Evolutionary conservation across 2,888 invertebrate genomes (phyloP).

Genomic region (Tinea trinotella): DNA sequence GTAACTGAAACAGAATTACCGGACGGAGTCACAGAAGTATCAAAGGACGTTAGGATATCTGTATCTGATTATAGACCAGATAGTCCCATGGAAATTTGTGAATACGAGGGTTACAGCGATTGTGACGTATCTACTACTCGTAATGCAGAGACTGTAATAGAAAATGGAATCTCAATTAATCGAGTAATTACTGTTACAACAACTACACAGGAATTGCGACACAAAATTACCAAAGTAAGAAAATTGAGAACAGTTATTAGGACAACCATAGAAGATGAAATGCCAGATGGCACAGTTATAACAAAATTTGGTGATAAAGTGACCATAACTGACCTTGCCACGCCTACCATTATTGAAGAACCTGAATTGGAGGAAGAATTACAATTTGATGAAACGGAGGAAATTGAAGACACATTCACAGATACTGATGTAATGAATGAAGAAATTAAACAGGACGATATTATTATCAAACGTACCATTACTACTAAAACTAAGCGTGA

Average conservation of each 20-base stretch:
- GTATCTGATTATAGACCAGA: conserved; percentile 42
- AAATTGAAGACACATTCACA: conserved; percentile 51
- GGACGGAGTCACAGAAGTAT: conserved; percentile 52
- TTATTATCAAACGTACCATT: conserved; percentile 50
- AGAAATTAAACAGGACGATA: conserved; percentile 42
- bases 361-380: conserved; percentile 32
- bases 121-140: conserved; percentile 39
- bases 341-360: conserved; percentile 27
- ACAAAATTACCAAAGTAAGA: conserved; percentile 32
- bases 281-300: conserved; percentile 54
- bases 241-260: conserved; percentile 52
- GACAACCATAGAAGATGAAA: conserved; percentile 50
- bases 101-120: conserved; percentile 36
- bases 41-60: conserved; percentile 55
- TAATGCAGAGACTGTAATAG: conserved; percentile 34
- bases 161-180: conserved; percentile 41
- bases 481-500: conserved; percentile 63
- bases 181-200: conserved; percentile 52
- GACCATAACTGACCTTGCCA: conserved; percentile 45
- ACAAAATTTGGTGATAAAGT: conserved; percentile 58
- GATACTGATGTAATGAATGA: conserved; percentile 56
- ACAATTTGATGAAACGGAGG: conserved; percentile 44
- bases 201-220: conserved; percentile 47
- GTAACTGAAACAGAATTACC: conserved; percentile 49
- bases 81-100: conserved; percentile 31